Conservation (phyloP, 2,797 vertebrate genomes). For the Hephaestus fuliginosus region DNA sequence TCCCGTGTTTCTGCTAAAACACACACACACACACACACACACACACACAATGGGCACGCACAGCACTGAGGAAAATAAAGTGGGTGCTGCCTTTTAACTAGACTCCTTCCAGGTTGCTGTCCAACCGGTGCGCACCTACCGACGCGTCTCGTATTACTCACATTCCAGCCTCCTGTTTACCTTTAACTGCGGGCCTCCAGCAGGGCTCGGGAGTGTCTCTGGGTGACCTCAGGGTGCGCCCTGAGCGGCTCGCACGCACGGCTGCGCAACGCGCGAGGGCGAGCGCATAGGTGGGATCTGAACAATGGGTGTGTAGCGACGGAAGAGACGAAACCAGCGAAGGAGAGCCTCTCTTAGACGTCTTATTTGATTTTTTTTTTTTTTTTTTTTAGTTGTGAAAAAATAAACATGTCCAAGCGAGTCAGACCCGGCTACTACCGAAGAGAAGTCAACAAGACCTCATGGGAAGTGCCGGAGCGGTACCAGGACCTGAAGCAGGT, state of each 20-base stretch:
- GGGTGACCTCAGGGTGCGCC: slow-evolving; percentile 76
- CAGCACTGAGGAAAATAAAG: neutral
- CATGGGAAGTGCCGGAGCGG: slow-evolving; percentile 93
- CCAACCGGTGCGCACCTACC: slow-evolving; percentile 1
- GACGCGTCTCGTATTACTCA: neutral
- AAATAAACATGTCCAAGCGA: slow-evolving; percentile 84
- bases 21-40: no score
- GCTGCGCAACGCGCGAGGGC: slow-evolving; percentile 62
- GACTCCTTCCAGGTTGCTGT: neutral
- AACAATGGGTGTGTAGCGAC: slow-evolving; percentile 75
- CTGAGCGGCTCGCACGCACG: slow-evolving; percentile 48
- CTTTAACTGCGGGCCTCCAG: slow-evolving; percentile 43
- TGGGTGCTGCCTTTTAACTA: neutral
- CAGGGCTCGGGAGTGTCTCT: slow-evolving; percentile 73
- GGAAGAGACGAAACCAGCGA: slow-evolving; percentile 41
- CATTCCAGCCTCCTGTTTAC: slow-evolving; percentile 41
- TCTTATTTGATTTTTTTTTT: neutral
- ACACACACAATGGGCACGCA: neutral
- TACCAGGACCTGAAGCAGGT: slow-evolving; percentile 93
- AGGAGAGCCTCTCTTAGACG: neutral
- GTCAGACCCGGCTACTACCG: slow-evolving; percentile 88
- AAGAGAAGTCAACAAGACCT: slow-evolving; percentile 93
- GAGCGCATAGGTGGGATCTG: slow-evolving; percentile 69
- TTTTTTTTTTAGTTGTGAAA: no score
- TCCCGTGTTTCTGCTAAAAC: no score